These are phyloP conservation scores for Heliconius congener DNA, from an alignment of 1,140 invertebrate species.

Conservation along the genomic window DNA sequence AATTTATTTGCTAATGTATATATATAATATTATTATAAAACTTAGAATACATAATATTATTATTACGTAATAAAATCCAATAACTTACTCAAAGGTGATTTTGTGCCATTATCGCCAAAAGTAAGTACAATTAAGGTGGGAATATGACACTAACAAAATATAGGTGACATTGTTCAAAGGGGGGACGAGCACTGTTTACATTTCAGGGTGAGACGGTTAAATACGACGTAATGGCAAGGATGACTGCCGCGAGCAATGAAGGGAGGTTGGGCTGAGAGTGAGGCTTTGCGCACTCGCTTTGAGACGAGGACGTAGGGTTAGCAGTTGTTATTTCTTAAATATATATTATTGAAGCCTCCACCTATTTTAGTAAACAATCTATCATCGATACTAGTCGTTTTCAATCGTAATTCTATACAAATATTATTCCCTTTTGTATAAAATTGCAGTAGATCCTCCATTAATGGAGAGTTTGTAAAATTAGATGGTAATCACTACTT, in stretches of 20 bases:
- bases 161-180: constrained; percentile 38
- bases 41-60: background rate
- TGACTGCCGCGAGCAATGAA: constrained; percentile 50
- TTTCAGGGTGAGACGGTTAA: constrained; percentile 47
- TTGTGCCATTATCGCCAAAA: background rate
- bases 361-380: too few species aligned
- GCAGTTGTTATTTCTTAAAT: constrained; percentile 29
- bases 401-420: too few species aligned
- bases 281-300: constrained; percentile 63
- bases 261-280: constrained; percentile 60
- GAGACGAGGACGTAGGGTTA: constrained; percentile 57
- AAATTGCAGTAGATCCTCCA: background rate
- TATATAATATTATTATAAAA: background rate
- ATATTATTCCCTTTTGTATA: background rate
- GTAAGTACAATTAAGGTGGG: background rate
- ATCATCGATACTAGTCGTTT: too few species aligned
- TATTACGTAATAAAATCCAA: background rate
- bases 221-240: constrained; percentile 40
- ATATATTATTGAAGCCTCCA: background rate
- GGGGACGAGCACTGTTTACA: constrained; percentile 56
- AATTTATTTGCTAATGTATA: background rate
- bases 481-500: background rate
- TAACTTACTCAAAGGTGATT: background rate
- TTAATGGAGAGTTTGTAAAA: background rate
- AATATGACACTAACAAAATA: constrained; percentile 21